phyloP scores from a whole-genome alignment of 2,113 vertebrate species.

The Noturus placidus region DNA sequence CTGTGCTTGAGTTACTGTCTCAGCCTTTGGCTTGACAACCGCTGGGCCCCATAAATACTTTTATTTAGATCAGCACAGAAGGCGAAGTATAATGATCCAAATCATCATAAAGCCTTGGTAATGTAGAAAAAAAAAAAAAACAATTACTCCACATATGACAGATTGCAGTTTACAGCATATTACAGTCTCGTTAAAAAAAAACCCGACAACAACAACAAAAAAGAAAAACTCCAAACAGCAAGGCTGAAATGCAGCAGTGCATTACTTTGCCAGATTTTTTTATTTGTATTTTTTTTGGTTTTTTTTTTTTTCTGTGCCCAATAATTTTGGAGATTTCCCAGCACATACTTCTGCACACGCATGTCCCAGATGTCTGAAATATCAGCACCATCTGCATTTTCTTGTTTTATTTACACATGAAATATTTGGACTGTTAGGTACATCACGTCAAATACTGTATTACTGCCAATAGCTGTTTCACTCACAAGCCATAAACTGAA shows the following conservation, averaged over 20 bases:
- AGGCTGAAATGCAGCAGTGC: not conserved
- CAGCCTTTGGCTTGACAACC: slow-evolving; percentile 23
- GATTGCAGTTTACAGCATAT: slow-evolving; percentile 19
- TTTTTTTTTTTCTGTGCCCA: not conserved
- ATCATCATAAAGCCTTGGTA: slow-evolving; percentile 26
- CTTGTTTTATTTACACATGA: not conserved
- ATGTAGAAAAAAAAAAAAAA: slow-evolving; percentile 1
- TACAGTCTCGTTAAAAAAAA: not conserved
- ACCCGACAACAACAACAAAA: not conserved
- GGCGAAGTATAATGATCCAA: slow-evolving; percentile 35
- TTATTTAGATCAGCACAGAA: slow-evolving; percentile 38
- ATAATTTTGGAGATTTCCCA: not conserved
- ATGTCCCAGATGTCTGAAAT: not conserved
- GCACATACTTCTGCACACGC: not conserved
- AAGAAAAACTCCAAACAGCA: not conserved
- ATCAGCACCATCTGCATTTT: slow-evolving; percentile 12
- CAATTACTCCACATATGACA: slow-evolving; percentile 9
- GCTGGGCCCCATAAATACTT: slow-evolving; percentile 19
- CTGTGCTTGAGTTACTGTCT: slow-evolving; percentile 33
- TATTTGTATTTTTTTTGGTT: not conserved
- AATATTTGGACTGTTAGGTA: slow-evolving; percentile 2
- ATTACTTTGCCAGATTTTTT: not conserved
- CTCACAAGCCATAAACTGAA: not conserved
- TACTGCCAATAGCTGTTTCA: not conserved
- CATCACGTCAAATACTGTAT: not conserved